Base-by-base conservation (phyloP, 2,888 invertebrate genomes). In the Iphiclides podalirius region DNA sequence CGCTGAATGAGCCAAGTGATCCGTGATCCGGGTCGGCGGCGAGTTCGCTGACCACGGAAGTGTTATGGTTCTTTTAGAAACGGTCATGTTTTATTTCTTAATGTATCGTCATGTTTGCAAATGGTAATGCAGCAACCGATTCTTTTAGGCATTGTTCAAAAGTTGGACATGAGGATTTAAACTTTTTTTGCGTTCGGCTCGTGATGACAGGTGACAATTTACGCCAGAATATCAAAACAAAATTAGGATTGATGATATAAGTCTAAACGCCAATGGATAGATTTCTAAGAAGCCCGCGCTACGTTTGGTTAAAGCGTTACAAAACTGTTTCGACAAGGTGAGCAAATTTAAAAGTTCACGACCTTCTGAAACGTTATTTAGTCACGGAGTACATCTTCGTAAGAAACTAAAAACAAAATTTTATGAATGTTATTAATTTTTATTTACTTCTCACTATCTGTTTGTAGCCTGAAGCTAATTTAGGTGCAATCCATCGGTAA, bases 11-110 rank as follows among this genome's bases (percentile, higher is more conserved):
- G 65, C 66, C 63, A 70, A 67, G 75, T 70, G 70, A 69, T 73
- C 75, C 70, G 74, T 72, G 75, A 84, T 84, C 84, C 84, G 83
- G 84, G 84, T 84, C 84, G 77, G 52, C 62, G 61, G 60, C 60
- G 60, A 56, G 60, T 53, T 55, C 54, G 60, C 56, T 64, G 61
- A 65, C 63, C 64, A 61, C 64, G 48, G 44, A 61, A 54, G 54
- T 47, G 51, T 55, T 38, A 49, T 40, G 35, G 26, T 15, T 14
- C 38, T 38, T 45, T 52, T 35, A 34, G 44, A 42, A 33, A 41
- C 38, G 26, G 23, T 37, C 28, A 20, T 28, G 20, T 17, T 46
- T 31, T 28, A 16, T 28, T 42, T 44, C 11, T 28, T 23, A 36
- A 28, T 26, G 11, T n/a, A n/a, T n/a, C n/a, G n/a, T n/a, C n/a